These are phyloP conservation scores for Idaea straminata DNA, from an alignment of 2,888 invertebrate genomes.

Conservation along the genomic window DNA sequence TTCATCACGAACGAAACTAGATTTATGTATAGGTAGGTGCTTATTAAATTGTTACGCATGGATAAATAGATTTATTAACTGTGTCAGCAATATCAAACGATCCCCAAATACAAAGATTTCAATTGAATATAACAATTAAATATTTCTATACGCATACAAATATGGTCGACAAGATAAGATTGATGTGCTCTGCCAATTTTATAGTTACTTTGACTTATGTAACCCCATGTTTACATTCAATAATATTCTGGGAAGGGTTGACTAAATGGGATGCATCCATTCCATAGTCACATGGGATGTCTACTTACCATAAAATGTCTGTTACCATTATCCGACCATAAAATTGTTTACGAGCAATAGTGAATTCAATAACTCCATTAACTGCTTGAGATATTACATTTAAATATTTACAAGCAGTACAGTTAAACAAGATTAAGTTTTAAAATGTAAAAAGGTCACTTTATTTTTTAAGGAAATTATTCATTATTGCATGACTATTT, in stretches of 20 bases:
- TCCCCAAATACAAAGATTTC: background rate
- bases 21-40: background rate
- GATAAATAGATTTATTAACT: background rate
- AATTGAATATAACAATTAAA: background rate
- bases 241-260: conserved; percentile 26
- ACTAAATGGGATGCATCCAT: conserved; percentile 16
- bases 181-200: background rate
- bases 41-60: background rate
- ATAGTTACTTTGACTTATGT: background rate
- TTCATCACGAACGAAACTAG: background rate
- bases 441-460: background rate
- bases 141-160: background rate
- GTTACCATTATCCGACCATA: conserved; percentile 1
- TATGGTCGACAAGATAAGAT: background rate
- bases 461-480: background rate
- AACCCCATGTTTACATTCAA: conserved; percentile 21
- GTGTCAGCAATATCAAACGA: background rate
- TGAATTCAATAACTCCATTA: background rate
- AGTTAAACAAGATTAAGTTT: background rate
- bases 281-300: background rate
- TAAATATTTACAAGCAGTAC: background rate
- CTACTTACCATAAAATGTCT: background rate
- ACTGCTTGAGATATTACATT: background rate
- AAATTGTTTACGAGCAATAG: background rate
- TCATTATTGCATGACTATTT: background rate